Evolutionary conservation across 2,888 invertebrate genomes (phyloP).

Genomic region (Orchesella flavescens): DNA sequence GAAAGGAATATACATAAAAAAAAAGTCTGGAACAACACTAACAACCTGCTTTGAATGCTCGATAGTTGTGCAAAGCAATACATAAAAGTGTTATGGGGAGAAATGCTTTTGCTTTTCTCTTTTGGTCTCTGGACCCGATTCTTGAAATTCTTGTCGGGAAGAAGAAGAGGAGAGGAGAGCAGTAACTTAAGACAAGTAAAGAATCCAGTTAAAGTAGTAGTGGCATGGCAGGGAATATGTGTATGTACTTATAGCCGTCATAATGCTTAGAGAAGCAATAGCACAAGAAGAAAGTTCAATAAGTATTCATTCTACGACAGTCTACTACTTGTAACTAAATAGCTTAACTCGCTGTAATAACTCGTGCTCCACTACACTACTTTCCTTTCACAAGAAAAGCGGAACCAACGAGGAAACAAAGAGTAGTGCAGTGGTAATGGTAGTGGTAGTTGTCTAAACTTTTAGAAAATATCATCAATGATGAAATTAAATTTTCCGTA

Average conservation of each 20-base stretch:
- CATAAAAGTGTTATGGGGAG: no score
- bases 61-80: not conserved
- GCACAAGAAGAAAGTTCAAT: not conserved
- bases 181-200: not conserved
- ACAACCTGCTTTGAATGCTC: slow-evolving; percentile 25
- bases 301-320: not conserved
- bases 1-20: slow-evolving; percentile 19
- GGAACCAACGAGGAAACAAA: slow-evolving; percentile 11
- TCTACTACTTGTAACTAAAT: slow-evolving; percentile 24
- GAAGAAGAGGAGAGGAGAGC: not conserved
- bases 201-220: no score
- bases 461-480: slow-evolving; percentile 67
- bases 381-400: not conserved
- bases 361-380: slow-evolving; percentile 30
- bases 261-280: slow-evolving; percentile 24
- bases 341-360: slow-evolving; percentile 43
- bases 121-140: no score
- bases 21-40: slow-evolving; percentile 40
- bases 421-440: slow-evolving; percentile 5
- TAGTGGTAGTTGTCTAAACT: slow-evolving; percentile 61
- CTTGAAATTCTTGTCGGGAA: no score
- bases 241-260: no score
- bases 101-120: no score
- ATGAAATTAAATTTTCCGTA: slow-evolving; percentile 67
- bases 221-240: no score